Conservation (phyloP, 2,888 invertebrate genomes). For the Timandra comae region DNA sequence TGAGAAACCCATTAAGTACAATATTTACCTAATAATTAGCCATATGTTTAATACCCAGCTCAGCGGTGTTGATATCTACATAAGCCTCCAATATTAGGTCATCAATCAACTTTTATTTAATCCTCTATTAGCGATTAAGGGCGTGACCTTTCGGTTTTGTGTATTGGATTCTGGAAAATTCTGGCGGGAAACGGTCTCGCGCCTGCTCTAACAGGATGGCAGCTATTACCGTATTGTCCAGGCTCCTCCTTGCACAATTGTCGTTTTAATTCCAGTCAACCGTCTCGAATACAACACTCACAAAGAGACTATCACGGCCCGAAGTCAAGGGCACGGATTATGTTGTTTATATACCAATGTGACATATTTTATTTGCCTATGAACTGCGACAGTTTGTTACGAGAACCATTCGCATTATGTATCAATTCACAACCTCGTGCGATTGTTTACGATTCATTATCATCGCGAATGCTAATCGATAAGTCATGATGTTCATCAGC, state of each 20-base stretch:
- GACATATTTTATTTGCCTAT: neutral
- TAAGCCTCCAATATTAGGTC: slow-evolving; percentile 3
- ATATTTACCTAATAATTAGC: too few species aligned
- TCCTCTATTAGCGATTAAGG: slow-evolving; percentile 10
- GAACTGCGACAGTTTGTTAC: neutral
- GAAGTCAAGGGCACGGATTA: slow-evolving; percentile 12
- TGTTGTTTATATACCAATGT: neutral
- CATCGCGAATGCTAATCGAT: slow-evolving; percentile 18
- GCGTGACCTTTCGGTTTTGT: slow-evolving; percentile 20
- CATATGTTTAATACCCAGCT: too few species aligned
- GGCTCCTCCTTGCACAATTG: slow-evolving; percentile 37
- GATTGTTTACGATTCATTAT: slow-evolving; percentile 26
- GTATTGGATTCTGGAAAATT: slow-evolving; percentile 60
- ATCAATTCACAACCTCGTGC: slow-evolving; percentile 26
- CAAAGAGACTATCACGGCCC: slow-evolving; percentile 8
- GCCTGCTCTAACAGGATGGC: slow-evolving; percentile 50
- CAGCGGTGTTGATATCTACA: too few species aligned
- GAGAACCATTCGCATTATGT: slow-evolving; percentile 4
- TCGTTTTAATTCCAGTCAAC: slow-evolving; percentile 28
- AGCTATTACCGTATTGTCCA: slow-evolving; percentile 56
- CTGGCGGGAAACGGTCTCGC: slow-evolving; percentile 51
- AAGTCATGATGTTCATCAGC: slow-evolving; percentile 8
- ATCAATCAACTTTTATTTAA: slow-evolving; percentile 16
- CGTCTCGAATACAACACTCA: slow-evolving; percentile 15
- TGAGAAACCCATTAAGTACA: too few species aligned